Evolutionary conservation across 2,888 invertebrate genomes (phyloP).

Genomic region (Leptinotarsa haldemani): DNA sequence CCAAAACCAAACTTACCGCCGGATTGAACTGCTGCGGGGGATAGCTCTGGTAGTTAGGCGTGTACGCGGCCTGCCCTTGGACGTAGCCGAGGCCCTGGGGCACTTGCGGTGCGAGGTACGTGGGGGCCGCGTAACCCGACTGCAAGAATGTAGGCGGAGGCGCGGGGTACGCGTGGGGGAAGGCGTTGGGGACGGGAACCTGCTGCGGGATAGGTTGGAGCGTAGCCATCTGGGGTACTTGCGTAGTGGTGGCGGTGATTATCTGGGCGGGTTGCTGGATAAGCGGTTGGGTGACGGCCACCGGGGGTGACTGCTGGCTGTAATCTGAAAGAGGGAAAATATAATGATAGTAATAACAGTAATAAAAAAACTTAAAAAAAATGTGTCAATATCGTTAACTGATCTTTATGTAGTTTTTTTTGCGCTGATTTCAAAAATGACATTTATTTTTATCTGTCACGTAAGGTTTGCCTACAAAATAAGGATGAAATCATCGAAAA

Average conservation of each 20-base stretch:
- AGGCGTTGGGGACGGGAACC: slow-evolving; percentile 54
- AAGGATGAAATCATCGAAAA: too few relatives aligned
- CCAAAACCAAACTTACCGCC: slow-evolving; percentile 56
- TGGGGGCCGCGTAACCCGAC: slow-evolving; percentile 52
- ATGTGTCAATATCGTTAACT: too few relatives aligned
- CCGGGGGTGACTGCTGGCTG: slow-evolving; percentile 53
- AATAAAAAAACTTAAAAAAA: too few relatives aligned
- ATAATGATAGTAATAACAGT: too few relatives aligned
- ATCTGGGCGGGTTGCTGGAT: slow-evolving; percentile 49
- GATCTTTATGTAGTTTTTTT: too few relatives aligned
- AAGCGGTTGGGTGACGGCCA: slow-evolving; percentile 46
- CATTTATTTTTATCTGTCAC: too few relatives aligned
- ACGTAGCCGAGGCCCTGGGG: slow-evolving; percentile 63
- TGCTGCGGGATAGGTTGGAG: slow-evolving; percentile 52
- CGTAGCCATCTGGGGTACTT: slow-evolving; percentile 47
- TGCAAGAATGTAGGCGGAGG: slow-evolving; percentile 58
- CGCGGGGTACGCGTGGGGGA: slow-evolving; percentile 59
- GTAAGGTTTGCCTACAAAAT: too few relatives aligned
- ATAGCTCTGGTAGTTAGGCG: slow-evolving; percentile 59
- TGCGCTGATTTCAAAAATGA: too few relatives aligned
- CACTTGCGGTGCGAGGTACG: slow-evolving; percentile 53
- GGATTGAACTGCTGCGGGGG: slow-evolving; percentile 61
- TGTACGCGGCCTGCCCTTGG: slow-evolving; percentile 59
- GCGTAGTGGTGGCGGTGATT: slow-evolving; percentile 44
- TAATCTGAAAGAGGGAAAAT: slow-evolving; percentile 54